These are phyloP conservation scores for Galemys pyrenaicus DNA, from an alignment of 2,113 vertebrate species.

Conservation along the genomic window DNA sequence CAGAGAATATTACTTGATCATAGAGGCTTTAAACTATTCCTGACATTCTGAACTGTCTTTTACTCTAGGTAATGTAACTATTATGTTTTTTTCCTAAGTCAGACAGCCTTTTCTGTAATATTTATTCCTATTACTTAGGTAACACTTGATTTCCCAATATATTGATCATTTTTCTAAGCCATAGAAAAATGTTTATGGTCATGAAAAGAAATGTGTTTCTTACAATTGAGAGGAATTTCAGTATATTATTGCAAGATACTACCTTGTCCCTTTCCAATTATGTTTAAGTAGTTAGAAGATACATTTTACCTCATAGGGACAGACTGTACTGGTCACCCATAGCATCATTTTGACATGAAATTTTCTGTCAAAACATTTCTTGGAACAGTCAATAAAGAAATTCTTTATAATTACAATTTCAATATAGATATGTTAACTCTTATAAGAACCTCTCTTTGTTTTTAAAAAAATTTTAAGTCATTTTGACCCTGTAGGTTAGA, in stretches of 20 bases:
- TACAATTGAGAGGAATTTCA: slow-evolving; percentile 30
- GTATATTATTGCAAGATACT: background rate
- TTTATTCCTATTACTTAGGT: slow-evolving; percentile 39
- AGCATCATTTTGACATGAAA: slow-evolving; percentile 36
- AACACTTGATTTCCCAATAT: slow-evolving; percentile 9
- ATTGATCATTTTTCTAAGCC: slow-evolving; percentile 52
- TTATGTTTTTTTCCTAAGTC: slow-evolving; percentile 36
- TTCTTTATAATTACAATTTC: slow-evolving; percentile 24
- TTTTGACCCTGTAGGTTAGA: slow-evolving; percentile 33
- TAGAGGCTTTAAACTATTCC: slow-evolving; percentile 44
- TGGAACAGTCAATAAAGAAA: background rate
- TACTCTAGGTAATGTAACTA: slow-evolving; percentile 12
- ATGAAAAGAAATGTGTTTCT: slow-evolving; percentile 44
- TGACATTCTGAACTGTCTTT: slow-evolving; percentile 50
- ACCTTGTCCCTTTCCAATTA: background rate
- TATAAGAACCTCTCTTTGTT: background rate
- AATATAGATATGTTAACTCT: background rate
- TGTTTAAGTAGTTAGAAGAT: slow-evolving; percentile 1
- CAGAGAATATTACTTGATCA: slow-evolving; percentile 43
- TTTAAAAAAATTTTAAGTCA: slow-evolving; percentile 43
- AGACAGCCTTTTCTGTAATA: slow-evolving; percentile 51
- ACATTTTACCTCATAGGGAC: slow-evolving; percentile 35
- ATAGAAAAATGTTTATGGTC: slow-evolving; percentile 30
- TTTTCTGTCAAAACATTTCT: slow-evolving; percentile 39
- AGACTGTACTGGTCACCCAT: background rate